These are phyloP conservation scores for Eilema depressum DNA, from an alignment of 2,888 invertebrate genomes.

Conservation along the genomic window DNA sequence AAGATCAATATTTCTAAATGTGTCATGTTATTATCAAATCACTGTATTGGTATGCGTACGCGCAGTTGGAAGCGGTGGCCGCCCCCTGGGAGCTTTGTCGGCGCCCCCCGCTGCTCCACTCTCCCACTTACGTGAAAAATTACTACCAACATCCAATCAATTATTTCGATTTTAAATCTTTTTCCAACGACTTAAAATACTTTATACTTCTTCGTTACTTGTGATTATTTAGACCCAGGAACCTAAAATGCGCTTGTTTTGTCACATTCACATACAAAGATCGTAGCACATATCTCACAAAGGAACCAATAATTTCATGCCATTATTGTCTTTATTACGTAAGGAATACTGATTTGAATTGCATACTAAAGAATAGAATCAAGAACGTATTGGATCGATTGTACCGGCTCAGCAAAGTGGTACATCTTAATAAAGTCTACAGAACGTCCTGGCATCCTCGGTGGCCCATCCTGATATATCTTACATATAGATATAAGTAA, in stretches of 20 bases:
- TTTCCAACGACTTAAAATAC: conserved; percentile 33
- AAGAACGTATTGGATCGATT: conserved; percentile 44
- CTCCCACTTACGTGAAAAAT: conserved; percentile 78
- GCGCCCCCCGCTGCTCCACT: conserved; percentile 73
- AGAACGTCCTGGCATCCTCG: conserved; percentile 58
- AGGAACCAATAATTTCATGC: conserved; percentile 20
- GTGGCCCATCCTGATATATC: conserved; percentile 70
- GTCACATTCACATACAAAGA: conserved; percentile 53
- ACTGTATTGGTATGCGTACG: conserved; percentile 61
- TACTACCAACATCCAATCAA: conserved; percentile 52
- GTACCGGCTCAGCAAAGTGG: conserved; percentile 54
- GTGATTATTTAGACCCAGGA: conserved; percentile 29
- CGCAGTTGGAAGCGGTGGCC: conserved; percentile 69
- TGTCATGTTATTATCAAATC: conserved; percentile 73
- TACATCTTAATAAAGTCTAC: conserved; percentile 68
- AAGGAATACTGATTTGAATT: conserved; percentile 33
- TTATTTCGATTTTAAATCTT: conserved; percentile 34
- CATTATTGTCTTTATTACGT: conserved; percentile 34
- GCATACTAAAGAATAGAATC: conserved; percentile 15
- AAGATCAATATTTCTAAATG: conserved; percentile 64
- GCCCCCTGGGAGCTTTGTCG: conserved; percentile 82
- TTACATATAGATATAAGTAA: conserved; percentile 60
- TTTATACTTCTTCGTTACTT: conserved; percentile 32
- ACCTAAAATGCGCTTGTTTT: conserved; percentile 50
- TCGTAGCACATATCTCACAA: conserved; percentile 35